Conservation (phyloP, 2,888 invertebrate species). For the Gastrophysa polygoni region DNA sequence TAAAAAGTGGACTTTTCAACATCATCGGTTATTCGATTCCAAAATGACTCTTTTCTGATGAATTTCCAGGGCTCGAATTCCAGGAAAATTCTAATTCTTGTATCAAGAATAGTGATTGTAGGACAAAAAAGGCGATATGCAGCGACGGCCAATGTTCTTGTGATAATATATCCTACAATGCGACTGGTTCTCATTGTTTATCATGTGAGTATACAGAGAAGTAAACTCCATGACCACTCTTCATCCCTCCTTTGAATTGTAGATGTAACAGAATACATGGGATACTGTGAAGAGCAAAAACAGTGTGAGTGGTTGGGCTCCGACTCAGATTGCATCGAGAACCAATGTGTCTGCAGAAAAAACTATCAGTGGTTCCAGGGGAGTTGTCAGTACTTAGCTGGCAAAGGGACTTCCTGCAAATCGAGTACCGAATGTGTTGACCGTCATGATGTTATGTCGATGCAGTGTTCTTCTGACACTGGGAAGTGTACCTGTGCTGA, state of each 20-base stretch:
- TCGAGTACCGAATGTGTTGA: conserved; percentile 36
- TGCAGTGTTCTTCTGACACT: conserved; percentile 29
- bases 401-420: conserved; percentile 36
- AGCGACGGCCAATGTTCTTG: conserved; percentile 15
- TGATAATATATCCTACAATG: conserved; percentile 15
- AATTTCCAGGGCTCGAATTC: background rate
- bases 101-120: background rate
- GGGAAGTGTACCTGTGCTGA: conserved; percentile 36
- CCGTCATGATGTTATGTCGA: conserved; percentile 35
- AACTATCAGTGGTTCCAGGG: conserved; percentile 43
- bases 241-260: conserved; percentile 15
- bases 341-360: conserved; percentile 36
- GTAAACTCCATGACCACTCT: background rate
- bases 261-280: conserved; percentile 42
- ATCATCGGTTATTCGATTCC: no score
- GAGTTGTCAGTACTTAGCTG: conserved; percentile 35
- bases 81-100: background rate
- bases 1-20: no score
- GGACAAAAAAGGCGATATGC: conserved; percentile 15
- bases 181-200: conserved; percentile 14
- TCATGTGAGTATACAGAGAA: conserved; percentile 17
- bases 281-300: conserved; percentile 30
- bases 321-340: conserved; percentile 36
- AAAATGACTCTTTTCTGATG: background rate
- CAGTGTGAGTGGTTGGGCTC: conserved; percentile 43